Percentiles rank a stretch among this genome's conserved stretches.
These are phyloP conservation scores for Platycheirus albimanus DNA, from an alignment of 2,888 invertebrate genomes.

Conservation along the genomic window DNA sequence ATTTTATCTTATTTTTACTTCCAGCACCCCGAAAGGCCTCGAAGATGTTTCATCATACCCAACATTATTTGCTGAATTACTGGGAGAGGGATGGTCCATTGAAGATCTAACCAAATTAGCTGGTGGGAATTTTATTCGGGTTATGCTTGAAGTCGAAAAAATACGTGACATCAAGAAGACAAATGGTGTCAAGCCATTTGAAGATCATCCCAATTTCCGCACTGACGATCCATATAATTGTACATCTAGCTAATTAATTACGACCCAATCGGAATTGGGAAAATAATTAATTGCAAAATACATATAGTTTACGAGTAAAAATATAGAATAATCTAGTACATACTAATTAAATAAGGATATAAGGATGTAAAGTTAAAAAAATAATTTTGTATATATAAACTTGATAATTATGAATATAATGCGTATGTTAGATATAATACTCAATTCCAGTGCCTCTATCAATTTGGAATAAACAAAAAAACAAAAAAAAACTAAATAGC, in stretches of 20 bases:
- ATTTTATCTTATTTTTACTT: slow-evolving; percentile 58
- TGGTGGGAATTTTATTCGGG: slow-evolving; percentile 89
- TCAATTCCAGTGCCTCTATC: slow-evolving; percentile 74
- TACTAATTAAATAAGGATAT: too few relatives aligned
- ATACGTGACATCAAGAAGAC: slow-evolving; percentile 88
- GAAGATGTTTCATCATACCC: slow-evolving; percentile 92
- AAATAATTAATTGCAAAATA: slow-evolving; percentile 39
- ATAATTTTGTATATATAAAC: not conserved
- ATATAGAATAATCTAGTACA: too few relatives aligned
- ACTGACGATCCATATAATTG: slow-evolving; percentile 83
- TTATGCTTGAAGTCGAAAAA: slow-evolving; percentile 86
- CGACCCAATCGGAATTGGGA: slow-evolving; percentile 75
- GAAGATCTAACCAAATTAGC: slow-evolving; percentile 91
- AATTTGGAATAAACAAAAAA: slow-evolving; percentile 57
- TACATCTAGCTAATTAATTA: slow-evolving; percentile 82
- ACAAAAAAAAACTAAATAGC: slow-evolving; percentile 22
- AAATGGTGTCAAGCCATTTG: slow-evolving; percentile 88
- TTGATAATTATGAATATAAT: slow-evolving; percentile 27
- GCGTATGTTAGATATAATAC: slow-evolving; percentile 70
- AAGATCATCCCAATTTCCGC: slow-evolving; percentile 85
- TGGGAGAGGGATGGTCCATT: slow-evolving; percentile 91
- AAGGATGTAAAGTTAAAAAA: not conserved
- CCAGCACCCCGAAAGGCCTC: slow-evolving; percentile 91
- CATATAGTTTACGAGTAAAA: slow-evolving; percentile 9
- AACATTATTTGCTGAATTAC: slow-evolving; percentile 89